phyloP scores from a whole-genome alignment of 2,797 vertebrate species.

The Mus minutoides region DNA sequence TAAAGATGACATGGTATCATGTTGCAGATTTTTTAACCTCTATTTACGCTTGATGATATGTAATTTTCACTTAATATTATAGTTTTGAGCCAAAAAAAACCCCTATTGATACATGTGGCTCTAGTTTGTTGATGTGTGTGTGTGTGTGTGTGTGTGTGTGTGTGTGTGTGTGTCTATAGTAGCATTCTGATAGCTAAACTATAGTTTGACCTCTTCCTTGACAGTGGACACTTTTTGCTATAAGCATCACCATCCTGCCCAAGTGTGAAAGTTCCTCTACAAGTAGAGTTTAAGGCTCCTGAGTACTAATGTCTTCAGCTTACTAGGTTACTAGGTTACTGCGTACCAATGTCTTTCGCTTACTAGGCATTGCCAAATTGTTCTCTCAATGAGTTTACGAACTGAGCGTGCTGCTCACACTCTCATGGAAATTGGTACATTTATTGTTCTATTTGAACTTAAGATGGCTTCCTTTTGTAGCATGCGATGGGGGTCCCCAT shows the following conservation, averaged over 20 bases:
- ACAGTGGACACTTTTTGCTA: not conserved
- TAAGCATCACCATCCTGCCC: not conserved
- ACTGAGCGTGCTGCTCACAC: not conserved
- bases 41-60: not conserved
- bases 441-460: not conserved
- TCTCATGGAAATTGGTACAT: not conserved
- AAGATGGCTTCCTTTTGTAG: not conserved
- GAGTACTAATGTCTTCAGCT: not conserved
- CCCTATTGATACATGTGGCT: not conserved
- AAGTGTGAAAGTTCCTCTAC: not conserved
- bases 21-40: slow-evolving; percentile 15
- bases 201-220: not conserved
- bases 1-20: not conserved
- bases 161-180: not conserved
- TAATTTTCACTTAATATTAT: not conserved
- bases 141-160: not conserved
- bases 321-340: not conserved
- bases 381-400: not conserved
- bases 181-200: not conserved
- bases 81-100: not conserved
- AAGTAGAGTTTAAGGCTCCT: not conserved
- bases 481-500: not conserved
- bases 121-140: not conserved
- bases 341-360: not conserved
- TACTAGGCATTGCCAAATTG: not conserved